Base-by-base conservation (phyloP, 2,797 vertebrate genomes). In the Rallus crepitans region DNA sequence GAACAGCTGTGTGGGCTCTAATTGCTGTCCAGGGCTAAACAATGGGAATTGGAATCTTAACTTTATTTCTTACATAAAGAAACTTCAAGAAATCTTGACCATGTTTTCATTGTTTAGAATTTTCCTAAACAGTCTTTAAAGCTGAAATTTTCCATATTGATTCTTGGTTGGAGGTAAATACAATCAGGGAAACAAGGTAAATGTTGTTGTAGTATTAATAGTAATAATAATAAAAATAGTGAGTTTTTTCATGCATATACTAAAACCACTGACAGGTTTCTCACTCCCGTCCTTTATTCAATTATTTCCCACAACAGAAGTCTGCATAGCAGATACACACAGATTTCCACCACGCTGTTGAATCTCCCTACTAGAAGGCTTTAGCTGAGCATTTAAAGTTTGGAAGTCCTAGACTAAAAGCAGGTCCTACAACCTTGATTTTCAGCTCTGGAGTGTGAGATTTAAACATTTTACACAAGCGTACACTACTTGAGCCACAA, bases 401-500 rank as follows among this genome's bases (percentile, higher is more conserved):
- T 52, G 59, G 47, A 56, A 66, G 12, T 0, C 1, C n/a, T 30
- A 52, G 19, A 55, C 15, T 52, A 39, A 45, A 55, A 71, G 20
- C 23, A 87, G 30, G 19, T 55, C 31, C 23, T 50, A 33, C 50
- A 73, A 24, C 13, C 18, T 53, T 53, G 20, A n/a, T n/a, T 60
- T 82, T 9, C 21, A 69, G 39, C 55, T 70, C 50, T 85, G 45
- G 53, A 52, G 23, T 6, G 4, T 9, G 14, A 78, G 21, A 37
- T 15, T 9, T 21, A 72, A 57, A 53, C 24, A 52, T 16, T 18
- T 18, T 14, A 21, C 37, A 30, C 11, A 50, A 12, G 3, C 1
- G 0, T 27, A 20, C 5, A 7, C 30, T 5, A 30, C 23, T n/a
- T 1, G 0, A 50, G 28, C 16, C 61, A 71, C 53, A 50, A 5